These are phyloP conservation scores for Nymphicus hollandicus DNA, from an alignment of 2,113 vertebrate genomes.

Conservation along the genomic window DNA sequence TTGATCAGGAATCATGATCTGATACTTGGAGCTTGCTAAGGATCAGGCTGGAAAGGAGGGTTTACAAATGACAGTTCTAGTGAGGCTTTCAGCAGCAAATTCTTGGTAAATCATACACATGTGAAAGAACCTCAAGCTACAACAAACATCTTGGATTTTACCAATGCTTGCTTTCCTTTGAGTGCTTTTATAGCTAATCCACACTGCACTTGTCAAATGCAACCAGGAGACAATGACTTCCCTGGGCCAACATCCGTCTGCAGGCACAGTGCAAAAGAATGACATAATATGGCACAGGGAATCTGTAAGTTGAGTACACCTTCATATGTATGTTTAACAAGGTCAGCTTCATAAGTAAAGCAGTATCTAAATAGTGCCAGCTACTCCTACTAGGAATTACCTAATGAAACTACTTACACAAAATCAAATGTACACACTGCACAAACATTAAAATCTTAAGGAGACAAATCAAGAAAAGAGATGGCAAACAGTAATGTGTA, in stretches of 20 bases:
- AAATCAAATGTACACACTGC: neutral
- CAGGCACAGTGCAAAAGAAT: neutral
- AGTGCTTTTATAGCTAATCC: neutral
- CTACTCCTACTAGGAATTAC: neutral
- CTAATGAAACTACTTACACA: neutral
- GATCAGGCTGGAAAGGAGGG: neutral
- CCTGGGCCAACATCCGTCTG: neutral
- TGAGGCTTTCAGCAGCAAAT: neutral
- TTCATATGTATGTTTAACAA: accelerated
- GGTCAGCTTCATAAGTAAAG: neutral
- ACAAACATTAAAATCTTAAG: neutral
- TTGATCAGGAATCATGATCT: neutral
- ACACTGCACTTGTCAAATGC: neutral
- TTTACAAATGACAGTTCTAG: neutral
- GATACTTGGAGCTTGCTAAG: neutral
- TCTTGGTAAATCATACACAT: neutral
- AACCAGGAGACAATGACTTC: neutral
- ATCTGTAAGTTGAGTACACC: neutral
- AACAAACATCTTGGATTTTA: neutral
- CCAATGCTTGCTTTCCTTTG: neutral
- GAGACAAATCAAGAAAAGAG: neutral
- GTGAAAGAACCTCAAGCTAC: neutral
- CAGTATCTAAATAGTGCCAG: neutral
- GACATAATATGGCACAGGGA: neutral
- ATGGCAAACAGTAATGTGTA: neutral